A percentile compares a stretch with the other conserved stretches of the same genome.
These are phyloP conservation scores for Drosophila anomalata DNA, from an alignment of 2,888 invertebrate genomes.

Conservation along the genomic window DNA sequence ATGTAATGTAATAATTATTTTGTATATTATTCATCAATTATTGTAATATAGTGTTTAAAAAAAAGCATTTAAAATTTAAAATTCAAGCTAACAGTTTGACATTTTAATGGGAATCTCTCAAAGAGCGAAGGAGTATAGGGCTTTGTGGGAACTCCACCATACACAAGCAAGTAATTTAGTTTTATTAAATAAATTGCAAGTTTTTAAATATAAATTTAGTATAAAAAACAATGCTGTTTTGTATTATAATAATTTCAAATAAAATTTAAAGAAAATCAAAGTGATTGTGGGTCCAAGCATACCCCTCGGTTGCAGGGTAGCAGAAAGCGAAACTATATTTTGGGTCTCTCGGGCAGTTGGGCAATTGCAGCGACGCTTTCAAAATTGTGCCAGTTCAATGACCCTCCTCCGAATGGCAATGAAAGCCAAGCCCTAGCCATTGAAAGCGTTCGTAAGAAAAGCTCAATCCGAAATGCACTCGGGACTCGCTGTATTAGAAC, in stretches of 20 bases:
- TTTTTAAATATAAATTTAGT: background rate
- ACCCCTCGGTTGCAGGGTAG: conserved; percentile 5
- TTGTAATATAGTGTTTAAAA: background rate
- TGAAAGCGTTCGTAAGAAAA: conserved; percentile 28
- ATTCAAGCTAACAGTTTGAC: no score
- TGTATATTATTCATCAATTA: background rate
- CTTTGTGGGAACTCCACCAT: background rate
- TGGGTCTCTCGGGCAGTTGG: conserved; percentile 43
- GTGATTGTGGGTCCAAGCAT: conserved; percentile 4
- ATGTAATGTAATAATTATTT: background rate
- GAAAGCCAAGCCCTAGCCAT: conserved; percentile 38
- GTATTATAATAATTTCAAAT: background rate
- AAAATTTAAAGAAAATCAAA: background rate
- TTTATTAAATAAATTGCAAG: conserved; percentile 14
- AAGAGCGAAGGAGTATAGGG: background rate
- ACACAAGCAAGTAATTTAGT: conserved; percentile 10
- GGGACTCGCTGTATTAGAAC: conserved; percentile 14
- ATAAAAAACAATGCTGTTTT: background rate
- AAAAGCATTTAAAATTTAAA: background rate
- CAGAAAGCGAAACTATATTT: conserved; percentile 39
- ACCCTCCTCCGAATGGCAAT: conserved; percentile 33
- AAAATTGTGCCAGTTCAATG: conserved; percentile 12
- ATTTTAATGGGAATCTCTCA: background rate
- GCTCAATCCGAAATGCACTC: conserved; percentile 20
- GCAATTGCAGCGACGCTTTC: conserved; percentile 11